These are phyloP conservation scores for Picathartes gymnocephalus DNA, from an alignment of 2,113 vertebrate genomes.

Conservation along the genomic window DNA sequence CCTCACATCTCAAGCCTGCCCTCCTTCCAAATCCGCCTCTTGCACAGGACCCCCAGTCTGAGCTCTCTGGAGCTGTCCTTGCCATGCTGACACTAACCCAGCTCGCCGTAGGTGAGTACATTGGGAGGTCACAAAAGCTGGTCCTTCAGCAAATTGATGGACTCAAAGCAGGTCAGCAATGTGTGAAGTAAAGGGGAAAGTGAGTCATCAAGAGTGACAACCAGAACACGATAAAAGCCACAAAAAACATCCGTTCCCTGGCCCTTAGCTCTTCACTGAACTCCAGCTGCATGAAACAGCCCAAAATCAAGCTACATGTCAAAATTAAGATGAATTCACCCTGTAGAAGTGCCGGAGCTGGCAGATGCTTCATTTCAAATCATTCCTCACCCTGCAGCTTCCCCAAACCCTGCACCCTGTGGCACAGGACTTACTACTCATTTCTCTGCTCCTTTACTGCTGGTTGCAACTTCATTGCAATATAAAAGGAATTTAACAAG, in stretches of 20 bases:
- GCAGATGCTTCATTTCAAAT: neutral
- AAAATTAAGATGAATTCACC: neutral
- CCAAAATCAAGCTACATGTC: neutral
- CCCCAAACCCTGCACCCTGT: neutral
- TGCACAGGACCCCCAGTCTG: rapidly evolving
- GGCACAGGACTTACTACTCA: neutral
- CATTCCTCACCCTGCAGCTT: neutral
- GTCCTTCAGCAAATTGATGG: neutral
- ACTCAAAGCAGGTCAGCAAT: neutral
- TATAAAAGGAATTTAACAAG: neutral
- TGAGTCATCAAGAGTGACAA: neutral
- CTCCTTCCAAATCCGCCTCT: neutral
- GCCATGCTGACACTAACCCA: rapidly evolving
- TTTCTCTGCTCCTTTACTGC: neutral
- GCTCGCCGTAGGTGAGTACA: neutral
- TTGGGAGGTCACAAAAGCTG: neutral
- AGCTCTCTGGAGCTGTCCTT: rapidly evolving
- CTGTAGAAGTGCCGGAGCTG: neutral
- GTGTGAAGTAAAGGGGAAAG: neutral
- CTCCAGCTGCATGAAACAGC: neutral
- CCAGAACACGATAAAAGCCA: neutral
- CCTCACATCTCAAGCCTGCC: neutral
- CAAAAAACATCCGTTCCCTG: neutral
- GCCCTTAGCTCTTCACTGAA: neutral
- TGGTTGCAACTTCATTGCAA: neutral